Evolutionary conservation across 2,113 vertebrate genomes (phyloP).

Genomic region (Ammodytes dubius): DNA sequence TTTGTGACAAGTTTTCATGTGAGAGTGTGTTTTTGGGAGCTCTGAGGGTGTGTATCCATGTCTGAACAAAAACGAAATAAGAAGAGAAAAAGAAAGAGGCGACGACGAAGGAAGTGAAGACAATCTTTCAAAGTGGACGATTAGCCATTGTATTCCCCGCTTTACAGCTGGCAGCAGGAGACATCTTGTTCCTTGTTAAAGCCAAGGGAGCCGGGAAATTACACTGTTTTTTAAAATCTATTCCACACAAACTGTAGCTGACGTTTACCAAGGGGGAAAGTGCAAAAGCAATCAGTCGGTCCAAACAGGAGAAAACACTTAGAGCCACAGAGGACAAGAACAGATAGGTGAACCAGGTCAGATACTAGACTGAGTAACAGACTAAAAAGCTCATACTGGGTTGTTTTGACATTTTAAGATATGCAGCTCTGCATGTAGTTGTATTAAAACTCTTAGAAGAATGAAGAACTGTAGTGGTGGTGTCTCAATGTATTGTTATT

Average conservation of each 20-base stretch:
- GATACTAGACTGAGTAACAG: constrained; percentile 1
- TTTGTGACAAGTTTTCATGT: constrained; percentile 22
- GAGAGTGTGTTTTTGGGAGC: neutral
- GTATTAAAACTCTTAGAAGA: neutral
- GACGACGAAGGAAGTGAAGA: neutral
- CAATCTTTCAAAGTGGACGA: neutral
- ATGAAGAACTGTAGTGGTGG: neutral
- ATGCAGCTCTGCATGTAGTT: neutral
- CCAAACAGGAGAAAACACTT: constrained; percentile 61
- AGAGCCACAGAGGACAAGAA: constrained; percentile 11
- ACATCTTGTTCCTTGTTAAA: constrained; percentile 2
- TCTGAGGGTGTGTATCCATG: constrained; percentile 14
- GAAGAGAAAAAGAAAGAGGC: neutral
- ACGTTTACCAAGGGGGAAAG: constrained; percentile 1
- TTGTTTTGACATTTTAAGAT: constrained; percentile 4
- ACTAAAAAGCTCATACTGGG: neutral
- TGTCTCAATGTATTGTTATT: neutral
- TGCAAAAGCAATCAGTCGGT: constrained; percentile 25
- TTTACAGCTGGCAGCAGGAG: neutral
- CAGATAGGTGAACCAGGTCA: constrained; percentile 24
- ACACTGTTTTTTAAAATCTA: constrained; percentile 12
- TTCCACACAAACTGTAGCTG: constrained; percentile 16
- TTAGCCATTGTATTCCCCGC: neutral
- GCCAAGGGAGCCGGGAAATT: constrained; percentile 10
- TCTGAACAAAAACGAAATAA: neutral